A percentile compares a stretch with the other conserved stretches of the same genome.
Conservation (phyloP, 2,113 vertebrate genomes). For the Varanus salvator region DNA sequence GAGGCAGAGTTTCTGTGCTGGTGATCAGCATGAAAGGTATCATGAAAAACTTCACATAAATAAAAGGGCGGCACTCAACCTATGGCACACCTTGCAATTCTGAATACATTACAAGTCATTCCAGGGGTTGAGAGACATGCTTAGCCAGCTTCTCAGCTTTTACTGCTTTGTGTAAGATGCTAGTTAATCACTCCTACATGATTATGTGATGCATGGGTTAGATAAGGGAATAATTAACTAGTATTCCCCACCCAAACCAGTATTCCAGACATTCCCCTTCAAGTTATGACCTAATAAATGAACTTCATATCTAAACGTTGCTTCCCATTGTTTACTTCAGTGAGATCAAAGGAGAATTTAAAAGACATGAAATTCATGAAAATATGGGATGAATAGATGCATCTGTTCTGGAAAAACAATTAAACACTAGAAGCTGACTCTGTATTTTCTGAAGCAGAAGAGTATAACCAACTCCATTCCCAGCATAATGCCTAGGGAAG, state of each 20-base stretch:
- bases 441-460: background rate
- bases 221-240: conserved; percentile 65
- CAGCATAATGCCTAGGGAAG: background rate
- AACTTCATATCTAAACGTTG: background rate
- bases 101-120: conserved; percentile 37
- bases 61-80: background rate
- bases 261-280: conserved; percentile 51
- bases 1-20: background rate
- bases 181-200: conserved; percentile 62
- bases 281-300: conserved; percentile 32
- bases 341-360: background rate
- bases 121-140: conserved; percentile 33
- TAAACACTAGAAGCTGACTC: background rate
- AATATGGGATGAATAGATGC: background rate
- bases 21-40: rapidly evolving
- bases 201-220: conserved; percentile 51
- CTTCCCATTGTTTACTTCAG: background rate
- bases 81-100: conserved; percentile 31
- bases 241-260: conserved; percentile 58
- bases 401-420: background rate
- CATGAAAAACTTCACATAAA: background rate
- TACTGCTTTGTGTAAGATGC: conserved; percentile 49
- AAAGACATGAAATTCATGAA: background rate
- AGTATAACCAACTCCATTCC: background rate
- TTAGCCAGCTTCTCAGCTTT: conserved; percentile 45